Evolutionary conservation across 2,797 vertebrate species (phyloP).

Genomic region (Merluccius polli): DNA sequence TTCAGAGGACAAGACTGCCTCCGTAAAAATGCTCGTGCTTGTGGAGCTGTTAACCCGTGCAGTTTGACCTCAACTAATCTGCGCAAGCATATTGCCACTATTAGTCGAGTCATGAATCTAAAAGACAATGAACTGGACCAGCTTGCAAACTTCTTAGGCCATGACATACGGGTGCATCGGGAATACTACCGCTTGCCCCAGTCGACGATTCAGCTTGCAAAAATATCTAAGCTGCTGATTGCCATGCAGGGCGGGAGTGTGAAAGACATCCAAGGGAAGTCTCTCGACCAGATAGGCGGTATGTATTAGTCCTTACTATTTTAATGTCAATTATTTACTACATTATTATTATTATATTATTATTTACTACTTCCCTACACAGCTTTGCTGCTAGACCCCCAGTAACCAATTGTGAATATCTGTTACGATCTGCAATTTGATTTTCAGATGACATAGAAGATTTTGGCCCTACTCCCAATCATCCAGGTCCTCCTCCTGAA

Average conservation of each 20-base stretch:
- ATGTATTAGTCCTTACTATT: not conserved
- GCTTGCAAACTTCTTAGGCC: constrained; percentile 13
- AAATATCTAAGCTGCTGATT: constrained; percentile 15
- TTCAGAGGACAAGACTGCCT: constrained; percentile 20
- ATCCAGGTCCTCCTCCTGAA: no score
- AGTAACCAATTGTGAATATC: no score
- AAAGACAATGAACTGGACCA: constrained; percentile 14
- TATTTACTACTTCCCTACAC: no score
- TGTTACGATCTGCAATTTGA: no score
- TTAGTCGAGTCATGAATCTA: constrained; percentile 11
- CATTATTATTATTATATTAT: no score
- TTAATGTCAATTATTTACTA: not conserved
- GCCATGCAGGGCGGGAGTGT: constrained; percentile 18
- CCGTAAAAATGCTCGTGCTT: constrained; percentile 4
- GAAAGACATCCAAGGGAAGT: constrained; percentile 15
- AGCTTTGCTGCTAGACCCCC: no score
- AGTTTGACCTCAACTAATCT: constrained; percentile 10
- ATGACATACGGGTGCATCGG: constrained; percentile 12
- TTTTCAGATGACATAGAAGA: no score
- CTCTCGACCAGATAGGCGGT: constrained; percentile 14
- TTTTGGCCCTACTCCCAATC: no score
- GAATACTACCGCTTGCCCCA: constrained; percentile 12
- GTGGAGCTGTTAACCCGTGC: constrained; percentile 11
- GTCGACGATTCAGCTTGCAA: constrained; percentile 17
- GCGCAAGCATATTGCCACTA: constrained; percentile 8